Evolutionary conservation across 64 coral and sea anemone species (phyloP).

Genomic region (Platygyra sinensis): DNA sequence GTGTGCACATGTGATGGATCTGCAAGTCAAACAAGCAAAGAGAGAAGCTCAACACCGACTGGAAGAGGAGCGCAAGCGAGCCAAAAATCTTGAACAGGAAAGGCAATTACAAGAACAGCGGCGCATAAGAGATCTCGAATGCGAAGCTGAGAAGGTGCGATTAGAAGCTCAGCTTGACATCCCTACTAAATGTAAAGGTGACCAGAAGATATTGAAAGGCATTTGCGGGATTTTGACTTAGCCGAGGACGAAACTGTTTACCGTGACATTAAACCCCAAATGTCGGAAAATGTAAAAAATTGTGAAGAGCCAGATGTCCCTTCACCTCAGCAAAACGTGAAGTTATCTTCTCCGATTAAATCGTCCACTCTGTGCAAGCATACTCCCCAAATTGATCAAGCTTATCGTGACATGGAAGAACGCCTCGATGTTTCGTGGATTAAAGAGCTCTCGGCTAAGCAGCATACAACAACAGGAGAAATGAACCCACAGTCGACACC

Average conservation of each 20-base stretch:
- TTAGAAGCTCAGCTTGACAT: conserved; percentile 29
- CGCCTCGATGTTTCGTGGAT: conserved; percentile 36
- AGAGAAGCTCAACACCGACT: too few species aligned
- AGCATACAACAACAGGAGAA: neutral
- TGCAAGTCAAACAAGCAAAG: too few species aligned
- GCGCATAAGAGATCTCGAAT: conserved; percentile 29
- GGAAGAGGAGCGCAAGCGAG: too few species aligned
- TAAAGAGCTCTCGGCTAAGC: conserved; percentile 2
- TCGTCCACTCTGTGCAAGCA: neutral
- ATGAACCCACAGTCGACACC: conserved; percentile 46
- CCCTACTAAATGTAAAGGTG: neutral
- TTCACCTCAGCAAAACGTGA: too few species aligned
- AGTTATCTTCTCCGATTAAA: too few species aligned
- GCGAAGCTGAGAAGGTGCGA: conserved; percentile 9
- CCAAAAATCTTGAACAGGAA: too few species aligned
- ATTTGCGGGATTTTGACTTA: conserved; percentile 45
- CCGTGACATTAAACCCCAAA: too few species aligned
- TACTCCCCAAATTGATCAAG: too few species aligned
- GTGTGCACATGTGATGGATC: too few species aligned
- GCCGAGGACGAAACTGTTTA: neutral
- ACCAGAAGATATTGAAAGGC: conserved; percentile 41
- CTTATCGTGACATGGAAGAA: neutral
- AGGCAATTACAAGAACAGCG: conserved; percentile 25
- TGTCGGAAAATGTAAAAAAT: neutral
- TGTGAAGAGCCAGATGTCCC: too few species aligned